Percentiles rank a stretch among this genome's conserved stretches.
These are phyloP conservation scores for Agapostemon virescens DNA, from an alignment of 2,888 invertebrate species.

Conservation along the genomic window DNA sequence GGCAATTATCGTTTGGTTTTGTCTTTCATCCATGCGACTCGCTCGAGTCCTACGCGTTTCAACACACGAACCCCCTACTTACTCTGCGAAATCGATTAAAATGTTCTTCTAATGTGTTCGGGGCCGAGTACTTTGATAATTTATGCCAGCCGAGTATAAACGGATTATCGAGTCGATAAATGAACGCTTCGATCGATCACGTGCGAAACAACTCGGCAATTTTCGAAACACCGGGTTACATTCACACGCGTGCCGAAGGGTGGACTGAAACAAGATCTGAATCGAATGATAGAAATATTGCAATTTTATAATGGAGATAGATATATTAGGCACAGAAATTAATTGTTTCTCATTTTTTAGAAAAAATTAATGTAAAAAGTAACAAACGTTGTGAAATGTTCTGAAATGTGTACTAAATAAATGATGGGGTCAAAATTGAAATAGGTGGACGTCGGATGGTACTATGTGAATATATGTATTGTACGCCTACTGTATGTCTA, in stretches of 20 bases:
- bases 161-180: neutral
- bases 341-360: too few relatives aligned
- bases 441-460: too few relatives aligned
- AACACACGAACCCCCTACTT: neutral
- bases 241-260: neutral
- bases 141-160: neutral
- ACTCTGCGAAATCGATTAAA: neutral
- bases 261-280: neutral
- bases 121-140: neutral
- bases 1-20: constrained; percentile 50
- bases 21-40: constrained; percentile 19
- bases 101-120: neutral
- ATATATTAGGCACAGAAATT: too few relatives aligned
- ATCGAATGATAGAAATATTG: neutral
- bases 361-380: too few relatives aligned
- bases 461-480: too few relatives aligned
- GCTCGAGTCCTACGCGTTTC: neutral
- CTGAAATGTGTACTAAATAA: too few relatives aligned
- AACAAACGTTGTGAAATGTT: too few relatives aligned
- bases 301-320: too few relatives aligned
- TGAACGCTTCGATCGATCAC: too few relatives aligned
- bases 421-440: too few relatives aligned
- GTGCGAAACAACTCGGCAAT: too few relatives aligned
- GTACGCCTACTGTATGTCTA: too few relatives aligned
- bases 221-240: neutral